A percentile compares a stretch with the other conserved stretches of the same genome.
Evolutionary conservation across 1,140 invertebrate genomes (phyloP).

Genomic region (Dendrolimus kikuchii): DNA sequence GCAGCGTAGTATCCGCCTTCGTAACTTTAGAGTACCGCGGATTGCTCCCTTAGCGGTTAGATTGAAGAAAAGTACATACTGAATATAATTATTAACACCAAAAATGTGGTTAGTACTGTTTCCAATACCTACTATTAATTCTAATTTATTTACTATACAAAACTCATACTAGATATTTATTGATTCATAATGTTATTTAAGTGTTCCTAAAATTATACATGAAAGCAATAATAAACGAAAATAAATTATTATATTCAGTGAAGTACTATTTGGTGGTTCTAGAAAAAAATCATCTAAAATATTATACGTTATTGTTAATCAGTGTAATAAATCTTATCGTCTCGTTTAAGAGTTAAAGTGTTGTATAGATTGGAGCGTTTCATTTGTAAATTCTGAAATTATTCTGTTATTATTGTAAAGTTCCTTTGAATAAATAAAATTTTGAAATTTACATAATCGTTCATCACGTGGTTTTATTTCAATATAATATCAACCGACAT

Average conservation of each 20-base stretch:
- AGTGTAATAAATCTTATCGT: constrained; percentile 68
- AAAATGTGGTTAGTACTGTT: background rate
- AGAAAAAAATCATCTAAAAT: constrained; percentile 49
- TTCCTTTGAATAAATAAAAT: constrained; percentile 70
- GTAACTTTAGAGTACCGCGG: constrained; percentile 54
- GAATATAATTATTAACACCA: constrained; percentile 40
- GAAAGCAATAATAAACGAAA: background rate
- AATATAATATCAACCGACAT: background rate
- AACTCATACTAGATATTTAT: too few relatives aligned
- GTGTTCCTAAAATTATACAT: background rate
- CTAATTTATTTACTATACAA: background rate
- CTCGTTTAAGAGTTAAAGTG: constrained; percentile 69
- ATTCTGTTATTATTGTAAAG: constrained; percentile 68
- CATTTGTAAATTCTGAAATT: constrained; percentile 66
- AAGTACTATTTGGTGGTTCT: constrained; percentile 46
- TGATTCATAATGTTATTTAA: too few relatives aligned
- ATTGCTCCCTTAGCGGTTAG: constrained; percentile 60
- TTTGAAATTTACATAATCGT: constrained; percentile 67
- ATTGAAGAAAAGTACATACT: constrained; percentile 38
- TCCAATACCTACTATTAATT: background rate
- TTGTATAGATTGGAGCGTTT: constrained; percentile 69
- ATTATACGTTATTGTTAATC: constrained; percentile 65
- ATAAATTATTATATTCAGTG: constrained; percentile 48
- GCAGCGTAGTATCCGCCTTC: constrained; percentile 56
- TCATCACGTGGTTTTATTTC: constrained; percentile 46